Conservation (phyloP, 1,140 invertebrate genomes). For the Pentalonia nigronervosa region DNA sequence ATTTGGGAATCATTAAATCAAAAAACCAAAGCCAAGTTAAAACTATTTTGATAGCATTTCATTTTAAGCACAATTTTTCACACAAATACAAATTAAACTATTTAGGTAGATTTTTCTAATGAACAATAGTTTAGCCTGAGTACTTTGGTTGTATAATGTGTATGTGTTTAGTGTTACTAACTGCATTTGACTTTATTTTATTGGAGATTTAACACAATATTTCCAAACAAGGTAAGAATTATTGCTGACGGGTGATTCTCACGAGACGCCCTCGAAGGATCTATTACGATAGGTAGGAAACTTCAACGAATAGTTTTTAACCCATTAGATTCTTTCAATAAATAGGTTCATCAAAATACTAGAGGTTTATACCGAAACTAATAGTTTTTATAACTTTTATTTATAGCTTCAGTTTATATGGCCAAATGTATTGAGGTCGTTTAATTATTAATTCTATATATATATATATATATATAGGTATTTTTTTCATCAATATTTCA, state of each 20-base stretch:
- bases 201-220: not conserved
- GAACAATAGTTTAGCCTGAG: not conserved
- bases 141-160: not conserved
- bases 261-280: not conserved
- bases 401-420: not conserved
- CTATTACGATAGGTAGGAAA: not conserved
- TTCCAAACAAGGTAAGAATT: not conserved
- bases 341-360: not conserved
- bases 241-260: not conserved
- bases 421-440: not conserved
- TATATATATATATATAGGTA: not conserved
- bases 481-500: not conserved
- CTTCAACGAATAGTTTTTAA: not conserved
- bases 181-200: not conserved
- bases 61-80: not conserved
- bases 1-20: not conserved
- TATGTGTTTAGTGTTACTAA: not conserved
- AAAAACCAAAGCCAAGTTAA: not conserved
- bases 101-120: not conserved
- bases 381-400: not conserved
- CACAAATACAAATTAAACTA: not conserved
- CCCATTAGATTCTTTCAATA: not conserved
- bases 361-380: not conserved
- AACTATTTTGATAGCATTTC: not conserved
- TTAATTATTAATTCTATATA: not conserved